Conservation (phyloP, 2,888 invertebrate genomes). For the Brenthis hecate region DNA sequence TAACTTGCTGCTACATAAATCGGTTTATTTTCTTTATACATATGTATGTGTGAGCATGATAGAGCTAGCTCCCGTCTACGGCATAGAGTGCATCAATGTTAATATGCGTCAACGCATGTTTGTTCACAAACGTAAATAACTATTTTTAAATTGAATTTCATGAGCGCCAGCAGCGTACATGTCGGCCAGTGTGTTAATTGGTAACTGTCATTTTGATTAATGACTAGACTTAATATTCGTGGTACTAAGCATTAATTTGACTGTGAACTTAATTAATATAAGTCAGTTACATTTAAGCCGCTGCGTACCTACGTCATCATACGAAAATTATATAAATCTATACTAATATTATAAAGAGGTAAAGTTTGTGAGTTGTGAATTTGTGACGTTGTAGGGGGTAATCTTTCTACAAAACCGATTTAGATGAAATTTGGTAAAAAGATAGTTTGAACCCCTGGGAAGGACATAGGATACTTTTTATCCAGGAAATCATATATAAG, state of each 20-base stretch:
- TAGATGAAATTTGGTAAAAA: too few species aligned
- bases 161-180: conserved; percentile 11
- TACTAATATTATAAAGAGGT: too few species aligned
- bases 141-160: conserved; percentile 27
- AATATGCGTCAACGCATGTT: conserved; percentile 15
- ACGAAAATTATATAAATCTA: too few species aligned
- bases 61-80: background rate
- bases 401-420: too few species aligned
- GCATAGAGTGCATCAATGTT: conserved; percentile 21
- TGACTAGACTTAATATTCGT: conserved; percentile 16
- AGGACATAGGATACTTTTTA: too few species aligned
- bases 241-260: background rate
- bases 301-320: too few species aligned
- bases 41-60: background rate
- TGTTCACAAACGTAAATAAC: conserved; percentile 7
- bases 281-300: too few species aligned
- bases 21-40: conserved; percentile 8
- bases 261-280: too few species aligned
- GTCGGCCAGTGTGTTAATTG: conserved; percentile 38
- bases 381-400: too few species aligned
- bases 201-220: conserved; percentile 40
- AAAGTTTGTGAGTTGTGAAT: too few species aligned
- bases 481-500: too few species aligned
- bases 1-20: background rate
- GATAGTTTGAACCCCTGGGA: too few species aligned